Conservation (phyloP, 2,797 vertebrate species). For the Pangasius sanitwongsei region DNA sequence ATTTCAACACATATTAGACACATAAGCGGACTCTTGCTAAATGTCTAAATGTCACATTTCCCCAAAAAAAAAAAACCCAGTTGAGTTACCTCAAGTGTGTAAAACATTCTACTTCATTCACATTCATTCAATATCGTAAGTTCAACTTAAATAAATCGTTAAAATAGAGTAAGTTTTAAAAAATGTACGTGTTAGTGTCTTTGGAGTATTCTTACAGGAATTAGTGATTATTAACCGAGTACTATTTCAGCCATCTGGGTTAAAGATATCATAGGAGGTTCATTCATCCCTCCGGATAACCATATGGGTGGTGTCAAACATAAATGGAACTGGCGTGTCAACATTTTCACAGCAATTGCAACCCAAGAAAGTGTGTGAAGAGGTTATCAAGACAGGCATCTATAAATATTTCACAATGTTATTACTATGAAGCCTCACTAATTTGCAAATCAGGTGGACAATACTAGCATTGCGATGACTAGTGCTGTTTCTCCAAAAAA, state of each 20-base stretch:
- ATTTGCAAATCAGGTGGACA: neutral
- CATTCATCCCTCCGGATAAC: neutral
- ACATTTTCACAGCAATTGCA: neutral
- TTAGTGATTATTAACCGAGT: neutral
- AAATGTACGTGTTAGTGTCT: neutral
- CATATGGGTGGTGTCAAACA: neutral
- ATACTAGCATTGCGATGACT: neutral
- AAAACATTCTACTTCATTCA: neutral
- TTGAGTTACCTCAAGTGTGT: neutral
- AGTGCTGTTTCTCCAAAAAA: neutral
- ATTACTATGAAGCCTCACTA: neutral
- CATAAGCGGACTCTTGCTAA: neutral
- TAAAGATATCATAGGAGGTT: neutral
- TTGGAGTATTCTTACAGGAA: no score
- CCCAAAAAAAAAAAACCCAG: no score
- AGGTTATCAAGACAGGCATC: neutral
- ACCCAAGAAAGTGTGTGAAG: neutral
- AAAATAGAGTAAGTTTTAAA: neutral
- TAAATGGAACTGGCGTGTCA: neutral
- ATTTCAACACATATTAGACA: neutral
- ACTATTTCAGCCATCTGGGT: neutral
- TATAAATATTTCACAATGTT: neutral
- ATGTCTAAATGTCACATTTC: neutral
- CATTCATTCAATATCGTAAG: neutral
- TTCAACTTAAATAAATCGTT: neutral